Evolutionary conservation across 2,113 vertebrate species (phyloP).

Genomic region (Callipepla squamata): DNA sequence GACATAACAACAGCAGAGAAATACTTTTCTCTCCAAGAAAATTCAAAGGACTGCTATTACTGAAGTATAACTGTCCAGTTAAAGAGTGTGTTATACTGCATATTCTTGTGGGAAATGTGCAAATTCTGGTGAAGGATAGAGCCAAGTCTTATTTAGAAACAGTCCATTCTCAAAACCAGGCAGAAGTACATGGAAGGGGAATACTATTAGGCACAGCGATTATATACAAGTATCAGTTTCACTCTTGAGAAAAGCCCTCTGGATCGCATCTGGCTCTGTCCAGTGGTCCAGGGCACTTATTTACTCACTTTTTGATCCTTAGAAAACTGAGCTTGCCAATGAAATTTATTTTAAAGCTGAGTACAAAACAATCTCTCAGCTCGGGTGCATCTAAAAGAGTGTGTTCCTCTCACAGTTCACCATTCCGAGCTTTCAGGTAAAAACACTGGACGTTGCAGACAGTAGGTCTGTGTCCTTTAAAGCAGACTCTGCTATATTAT

Average conservation of each 20-base stretch:
- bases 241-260: background rate
- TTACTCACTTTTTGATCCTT: background rate
- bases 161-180: background rate
- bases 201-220: background rate
- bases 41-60: background rate
- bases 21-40: background rate
- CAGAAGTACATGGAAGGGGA: background rate
- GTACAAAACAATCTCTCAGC: background rate
- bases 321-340: background rate
- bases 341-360: background rate
- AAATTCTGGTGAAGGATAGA: background rate
- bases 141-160: background rate
- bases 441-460: background rate
- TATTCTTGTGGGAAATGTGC: background rate
- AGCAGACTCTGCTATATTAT: background rate
- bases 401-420: background rate
- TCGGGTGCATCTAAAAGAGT: background rate
- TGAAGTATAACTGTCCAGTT: background rate
- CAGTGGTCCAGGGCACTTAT: background rate
- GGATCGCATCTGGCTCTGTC: background rate
- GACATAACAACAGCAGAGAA: background rate
- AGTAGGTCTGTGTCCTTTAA: background rate
- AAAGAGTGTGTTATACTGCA: background rate
- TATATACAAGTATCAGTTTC: background rate
- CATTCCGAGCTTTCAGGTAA: background rate